Evolutionary conservation across 2,888 invertebrate genomes (phyloP), one percentile per base, ranked within the genome.

Genomic region (Belgica antarctica): DNA sequence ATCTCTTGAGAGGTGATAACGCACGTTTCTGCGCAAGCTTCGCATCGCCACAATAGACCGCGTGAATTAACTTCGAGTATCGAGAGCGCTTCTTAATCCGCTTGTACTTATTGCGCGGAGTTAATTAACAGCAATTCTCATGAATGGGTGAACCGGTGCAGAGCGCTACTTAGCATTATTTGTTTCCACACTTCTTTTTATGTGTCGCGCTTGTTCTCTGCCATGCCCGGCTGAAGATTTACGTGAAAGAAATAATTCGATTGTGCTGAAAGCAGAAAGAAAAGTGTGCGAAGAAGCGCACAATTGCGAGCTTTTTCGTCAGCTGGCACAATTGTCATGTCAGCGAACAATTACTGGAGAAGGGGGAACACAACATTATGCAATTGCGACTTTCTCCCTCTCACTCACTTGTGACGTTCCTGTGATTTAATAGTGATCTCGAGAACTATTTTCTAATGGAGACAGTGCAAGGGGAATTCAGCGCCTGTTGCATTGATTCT

Each of bases 171-270:
- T 41, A 41, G 41, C 41, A n/a, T 41, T 41, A 41, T 12, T 41
- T 7, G 10, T 22, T 8, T 57, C 57, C 7, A 47, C 5, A n/a
- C n/a, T n/a, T n/a, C n/a, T n/a, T 57, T 10, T 24, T 8, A 57
- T 57, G 57, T 62, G 31, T 62, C 19, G 15, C 12, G n/a, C 17
- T 28, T 62, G 12, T 25, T 15, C 17, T 31, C 8, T 31, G 27
- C 34, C 36, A 63, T 24, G 63, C 36, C 10, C 34, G 36, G 41
- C n/a, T 63, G 36, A 36, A 36, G 63, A 63, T 63, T 63, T 22
- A 62, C 34, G 31, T 31, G 31, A 41, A 41, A n/a, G 41, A 31
- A 10, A 31, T 31, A 10, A 31, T 31, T 10, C 4, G 31, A 31
- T 31, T 10, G 31, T 7, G 31, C 10, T 31, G 31, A 10, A 7